Base-by-base conservation (phyloP, 35 echinoderm and acorn worm species). In the Hemicentrotus pulcherrimus region DNA sequence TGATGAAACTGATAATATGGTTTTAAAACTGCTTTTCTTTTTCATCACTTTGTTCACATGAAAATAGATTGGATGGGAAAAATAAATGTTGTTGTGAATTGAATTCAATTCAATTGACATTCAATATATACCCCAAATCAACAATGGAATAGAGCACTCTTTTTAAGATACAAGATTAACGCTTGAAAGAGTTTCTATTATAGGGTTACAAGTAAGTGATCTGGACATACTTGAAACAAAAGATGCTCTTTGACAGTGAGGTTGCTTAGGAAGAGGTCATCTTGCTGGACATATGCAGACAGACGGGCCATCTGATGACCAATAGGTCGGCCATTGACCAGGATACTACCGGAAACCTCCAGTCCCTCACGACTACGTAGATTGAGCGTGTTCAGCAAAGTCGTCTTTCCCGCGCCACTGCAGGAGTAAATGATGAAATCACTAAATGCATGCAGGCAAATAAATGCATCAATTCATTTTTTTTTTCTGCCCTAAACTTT, bases 351-450 rank as follows among this genome's bases (percentile, higher is more conserved):
- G 7, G 94, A 95, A 0, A 97, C 97, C 60, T 96, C 65, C 10
- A 95, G 32, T 3, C 95, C 91, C 5, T 95, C 96, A 33, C 94
- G 96, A 41, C 48, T 96, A 28, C 96, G 97, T 47, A 95, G 71
- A 65, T 94, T 97, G 14, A 97, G 94, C 0, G 94, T 94, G 85
- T 97, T 96, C 46, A 97, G 71, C 48, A 97, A 88, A 18, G 97
- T 97, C 30, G 97, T 95, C 91, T 97, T 97, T 14, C 97, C 97
- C 18, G 97, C 97, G 41, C 97, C 97, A 94, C 97, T 97, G 65
- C 33, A 60, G 46, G 59, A 47, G 46, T 92, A 65, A 46, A 61
- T 15, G 9, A 31, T 86, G 9, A 86, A 33, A 2, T 86, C 6
- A 22, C 32, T 28, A 33, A 33, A 19, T 33, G 86, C 14, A 86